A percentile compares a stretch with the other conserved stretches of the same genome.
phyloP scores from a whole-genome alignment of 2,113 vertebrate genomes.

The Rhombomys opimus region DNA sequence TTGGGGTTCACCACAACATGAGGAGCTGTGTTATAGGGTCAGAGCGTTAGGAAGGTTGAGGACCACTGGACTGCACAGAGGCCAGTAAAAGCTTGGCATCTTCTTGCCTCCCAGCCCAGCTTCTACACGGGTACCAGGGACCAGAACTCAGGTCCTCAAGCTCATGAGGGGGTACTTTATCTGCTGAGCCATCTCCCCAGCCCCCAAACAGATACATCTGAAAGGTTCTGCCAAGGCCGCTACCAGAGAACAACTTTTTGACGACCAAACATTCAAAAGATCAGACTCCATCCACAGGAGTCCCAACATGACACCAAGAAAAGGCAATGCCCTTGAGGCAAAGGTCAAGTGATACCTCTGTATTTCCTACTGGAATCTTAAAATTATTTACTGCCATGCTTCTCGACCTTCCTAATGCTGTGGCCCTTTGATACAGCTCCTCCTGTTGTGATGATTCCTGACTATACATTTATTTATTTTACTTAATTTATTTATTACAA shows the following conservation, averaged over 20 bases:
- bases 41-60: background rate
- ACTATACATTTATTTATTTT: no score
- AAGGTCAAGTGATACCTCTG: background rate
- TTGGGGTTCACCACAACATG: background rate
- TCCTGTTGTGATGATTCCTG: background rate
- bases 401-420: background rate
- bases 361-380: slow-evolving; percentile 21
- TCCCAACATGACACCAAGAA: background rate
- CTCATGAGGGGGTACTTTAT: background rate
- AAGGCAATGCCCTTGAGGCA: background rate
- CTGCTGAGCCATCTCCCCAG: background rate
- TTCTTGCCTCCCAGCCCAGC: background rate
- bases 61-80: background rate
- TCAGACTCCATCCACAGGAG: slow-evolving; percentile 76
- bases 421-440: background rate
- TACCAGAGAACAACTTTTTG: slow-evolving; percentile 79
- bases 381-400: background rate
- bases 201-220: slow-evolving; percentile 46
- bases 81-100: background rate
- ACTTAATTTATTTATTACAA: no score
- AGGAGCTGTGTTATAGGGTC: background rate
- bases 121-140: background rate
- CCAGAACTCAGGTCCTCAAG: background rate
- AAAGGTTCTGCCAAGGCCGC: slow-evolving; percentile 71
- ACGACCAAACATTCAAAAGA: slow-evolving; percentile 79